Conservation (phyloP, 2,113 vertebrate species). For the Myiozetetes cayanensis region DNA sequence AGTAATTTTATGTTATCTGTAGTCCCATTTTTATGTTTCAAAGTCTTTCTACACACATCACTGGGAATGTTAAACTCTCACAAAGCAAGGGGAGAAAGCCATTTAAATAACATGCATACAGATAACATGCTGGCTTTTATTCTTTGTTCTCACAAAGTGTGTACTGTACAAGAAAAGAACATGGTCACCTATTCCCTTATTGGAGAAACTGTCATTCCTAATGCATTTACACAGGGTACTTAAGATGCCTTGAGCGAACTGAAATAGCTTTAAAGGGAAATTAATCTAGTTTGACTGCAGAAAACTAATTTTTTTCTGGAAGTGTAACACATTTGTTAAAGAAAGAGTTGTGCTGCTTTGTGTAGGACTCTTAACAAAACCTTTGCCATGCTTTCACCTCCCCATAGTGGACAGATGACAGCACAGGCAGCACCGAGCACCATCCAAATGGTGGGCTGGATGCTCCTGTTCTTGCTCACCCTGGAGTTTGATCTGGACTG, state of each 20-base stretch:
- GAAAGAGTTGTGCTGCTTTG: not conserved
- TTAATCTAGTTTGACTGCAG: slow-evolving; percentile 52
- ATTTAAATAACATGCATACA: slow-evolving; percentile 53
- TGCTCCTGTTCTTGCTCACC: accelerated
- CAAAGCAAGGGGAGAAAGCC: slow-evolving; percentile 11
- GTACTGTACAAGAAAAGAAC: slow-evolving; percentile 50
- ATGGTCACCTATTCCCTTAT: slow-evolving; percentile 51
- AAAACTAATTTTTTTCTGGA: slow-evolving; percentile 6
- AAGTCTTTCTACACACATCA: slow-evolving; percentile 46
- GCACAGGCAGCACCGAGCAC: not conserved
- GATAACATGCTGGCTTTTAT: slow-evolving; percentile 63
- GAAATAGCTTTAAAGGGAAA: slow-evolving; percentile 47
- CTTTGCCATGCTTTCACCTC: not conserved
- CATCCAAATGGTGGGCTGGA: not conserved
- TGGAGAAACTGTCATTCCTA: slow-evolving; percentile 56
- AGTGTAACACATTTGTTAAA: slow-evolving; percentile 42
- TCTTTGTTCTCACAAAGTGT: slow-evolving; percentile 46
- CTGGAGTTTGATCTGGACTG: not conserved
- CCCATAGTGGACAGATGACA: not conserved
- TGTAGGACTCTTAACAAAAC: not conserved
- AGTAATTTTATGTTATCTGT: slow-evolving; percentile 69
- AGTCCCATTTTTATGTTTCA: slow-evolving; percentile 46
- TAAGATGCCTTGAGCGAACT: slow-evolving; percentile 57
- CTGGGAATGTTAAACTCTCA: slow-evolving; percentile 38
- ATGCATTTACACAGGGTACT: slow-evolving; percentile 55